Percentiles rank a stretch among this genome's conserved stretches.
phyloP scores from a whole-genome alignment of 2,113 vertebrate species.

The Gadus chalcogrammus region DNA sequence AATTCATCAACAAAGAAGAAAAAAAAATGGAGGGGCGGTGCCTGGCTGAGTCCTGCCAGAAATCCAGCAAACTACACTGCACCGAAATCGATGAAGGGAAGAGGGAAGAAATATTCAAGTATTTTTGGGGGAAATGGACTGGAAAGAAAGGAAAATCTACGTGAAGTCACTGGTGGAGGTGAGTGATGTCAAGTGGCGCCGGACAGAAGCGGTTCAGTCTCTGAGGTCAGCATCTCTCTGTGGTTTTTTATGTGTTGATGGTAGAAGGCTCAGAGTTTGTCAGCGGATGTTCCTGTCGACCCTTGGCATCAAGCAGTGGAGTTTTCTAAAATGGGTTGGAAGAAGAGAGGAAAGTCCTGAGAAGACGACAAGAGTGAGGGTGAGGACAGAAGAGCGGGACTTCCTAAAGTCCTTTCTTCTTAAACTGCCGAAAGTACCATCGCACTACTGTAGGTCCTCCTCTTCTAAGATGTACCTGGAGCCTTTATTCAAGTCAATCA shows the following conservation, averaged over 20 bases:
- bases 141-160: neutral
- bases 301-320: neutral
- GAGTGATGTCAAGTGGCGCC: neutral
- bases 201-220: neutral
- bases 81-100: neutral
- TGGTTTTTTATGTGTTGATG: neutral
- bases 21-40: neutral
- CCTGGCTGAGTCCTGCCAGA: neutral
- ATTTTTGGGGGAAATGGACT: slow-evolving; percentile 1
- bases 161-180: neutral
- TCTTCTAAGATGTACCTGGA: slow-evolving; percentile 17
- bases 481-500: slow-evolving; percentile 24
- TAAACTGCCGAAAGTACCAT: slow-evolving; percentile 21
- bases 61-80: neutral
- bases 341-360: neutral
- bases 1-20: neutral
- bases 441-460: slow-evolving; percentile 3
- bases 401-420: neutral
- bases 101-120: neutral
- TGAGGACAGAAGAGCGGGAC: neutral
- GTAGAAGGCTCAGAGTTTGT: neutral
- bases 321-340: neutral
- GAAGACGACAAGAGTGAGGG: neutral
- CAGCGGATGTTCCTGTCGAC: slow-evolving; percentile 3
- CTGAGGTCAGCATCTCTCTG: neutral